Percentiles rank a stretch among this genome's conserved stretches.
Evolutionary conservation across 2,888 invertebrate species (phyloP).

Genomic region (Hermaeophaga mercurialis): DNA sequence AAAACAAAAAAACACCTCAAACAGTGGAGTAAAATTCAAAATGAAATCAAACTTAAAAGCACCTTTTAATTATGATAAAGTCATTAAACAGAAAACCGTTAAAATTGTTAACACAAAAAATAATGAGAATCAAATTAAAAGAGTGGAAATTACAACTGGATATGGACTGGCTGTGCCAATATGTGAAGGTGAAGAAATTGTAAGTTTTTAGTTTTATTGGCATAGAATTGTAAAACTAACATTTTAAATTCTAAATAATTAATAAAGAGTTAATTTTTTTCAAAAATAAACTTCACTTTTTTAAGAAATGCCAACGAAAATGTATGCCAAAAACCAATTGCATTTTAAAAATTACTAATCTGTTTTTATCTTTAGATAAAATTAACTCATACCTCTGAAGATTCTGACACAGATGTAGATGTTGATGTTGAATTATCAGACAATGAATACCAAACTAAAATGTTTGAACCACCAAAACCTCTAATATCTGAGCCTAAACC

Average conservation of each 20-base stretch:
- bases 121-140: slow-evolving; percentile 35
- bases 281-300: too few relatives aligned
- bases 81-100: slow-evolving; percentile 36
- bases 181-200: slow-evolving; percentile 62
- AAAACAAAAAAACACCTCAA: not conserved
- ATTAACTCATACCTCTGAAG: slow-evolving; percentile 50
- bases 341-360: too few relatives aligned
- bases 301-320: too few relatives aligned
- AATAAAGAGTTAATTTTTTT: too few relatives aligned
- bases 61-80: slow-evolving; percentile 37
- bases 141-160: slow-evolving; percentile 57
- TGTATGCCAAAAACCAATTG: too few relatives aligned
- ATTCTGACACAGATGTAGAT: slow-evolving; percentile 60
- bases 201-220: slow-evolving; percentile 30
- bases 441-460: slow-evolving; percentile 44
- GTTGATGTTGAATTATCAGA: slow-evolving; percentile 65
- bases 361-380: slow-evolving; percentile 49
- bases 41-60: slow-evolving; percentile 36
- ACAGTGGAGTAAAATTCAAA: slow-evolving; percentile 1
- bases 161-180: slow-evolving; percentile 63
- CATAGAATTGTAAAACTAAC: too few relatives aligned
- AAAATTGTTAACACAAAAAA: slow-evolving; percentile 34
- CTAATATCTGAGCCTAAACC: not conserved
- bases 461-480: slow-evolving; percentile 6
- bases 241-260: not conserved